Conservation (phyloP, 2,888 invertebrate genomes). For the Spodoptera picta region DNA sequence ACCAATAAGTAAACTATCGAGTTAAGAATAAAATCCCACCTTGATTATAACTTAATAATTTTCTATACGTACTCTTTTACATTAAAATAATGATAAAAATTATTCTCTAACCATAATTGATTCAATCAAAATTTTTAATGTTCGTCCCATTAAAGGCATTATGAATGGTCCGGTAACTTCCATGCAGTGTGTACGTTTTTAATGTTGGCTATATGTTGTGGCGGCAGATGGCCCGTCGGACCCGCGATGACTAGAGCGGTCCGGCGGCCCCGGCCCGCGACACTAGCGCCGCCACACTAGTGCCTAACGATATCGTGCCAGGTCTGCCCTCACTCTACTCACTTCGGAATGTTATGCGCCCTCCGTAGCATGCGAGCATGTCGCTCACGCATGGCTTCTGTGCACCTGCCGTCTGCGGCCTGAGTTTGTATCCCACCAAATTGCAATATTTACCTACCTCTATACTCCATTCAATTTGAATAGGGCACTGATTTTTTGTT, state of each 20-base stretch:
- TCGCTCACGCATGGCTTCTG: slow-evolving; percentile 71
- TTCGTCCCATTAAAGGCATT: background rate
- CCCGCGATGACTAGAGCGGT: slow-evolving; percentile 88
- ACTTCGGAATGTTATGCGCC: slow-evolving; percentile 70
- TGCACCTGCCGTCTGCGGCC: slow-evolving; percentile 48
- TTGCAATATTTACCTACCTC: too few species aligned
- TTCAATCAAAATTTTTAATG: background rate
- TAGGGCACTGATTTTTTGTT: too few species aligned
- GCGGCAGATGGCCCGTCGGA: slow-evolving; percentile 80
- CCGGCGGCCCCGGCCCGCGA: slow-evolving; percentile 81
- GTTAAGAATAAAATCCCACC: too few species aligned
- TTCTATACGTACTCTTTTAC: too few species aligned
- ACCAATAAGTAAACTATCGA: too few species aligned
- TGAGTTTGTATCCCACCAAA: slow-evolving; percentile 2
- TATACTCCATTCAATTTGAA: too few species aligned
- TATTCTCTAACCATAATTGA: too few species aligned
- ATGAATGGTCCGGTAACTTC: slow-evolving; percentile 24
- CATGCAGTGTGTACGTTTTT: slow-evolving; percentile 37
- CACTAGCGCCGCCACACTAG: slow-evolving; percentile 78
- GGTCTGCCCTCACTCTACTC: slow-evolving; percentile 77
- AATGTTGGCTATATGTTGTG: slow-evolving; percentile 63
- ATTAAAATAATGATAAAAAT: too few species aligned
- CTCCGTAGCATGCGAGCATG: slow-evolving; percentile 65
- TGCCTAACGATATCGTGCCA: slow-evolving; percentile 76
- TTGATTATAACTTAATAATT: too few species aligned